Evolutionary conservation across 2,888 invertebrate species (phyloP).

Genomic region (Drosophila subquinaria): DNA sequence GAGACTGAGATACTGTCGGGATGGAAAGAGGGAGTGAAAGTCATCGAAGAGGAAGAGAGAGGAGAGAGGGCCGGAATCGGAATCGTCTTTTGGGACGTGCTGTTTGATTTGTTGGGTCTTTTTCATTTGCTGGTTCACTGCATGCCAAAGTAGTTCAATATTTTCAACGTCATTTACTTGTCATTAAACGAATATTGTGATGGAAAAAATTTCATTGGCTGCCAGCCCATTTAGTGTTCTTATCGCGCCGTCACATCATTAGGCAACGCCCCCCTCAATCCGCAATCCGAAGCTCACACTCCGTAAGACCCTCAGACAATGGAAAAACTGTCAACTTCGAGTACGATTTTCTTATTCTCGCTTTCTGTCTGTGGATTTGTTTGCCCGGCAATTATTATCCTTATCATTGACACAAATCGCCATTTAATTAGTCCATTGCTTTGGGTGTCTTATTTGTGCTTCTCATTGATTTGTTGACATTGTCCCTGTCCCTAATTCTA

Average conservation of each 20-base stretch:
- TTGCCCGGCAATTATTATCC: constrained; percentile 78
- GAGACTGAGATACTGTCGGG: neutral
- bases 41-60: no score
- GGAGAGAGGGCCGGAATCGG: neutral
- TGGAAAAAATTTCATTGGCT: constrained; percentile 29
- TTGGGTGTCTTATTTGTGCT: constrained; percentile 61
- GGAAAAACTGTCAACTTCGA: constrained; percentile 38
- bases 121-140: constrained; percentile 70
- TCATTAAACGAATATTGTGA: constrained; percentile 55
- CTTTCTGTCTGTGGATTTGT: constrained; percentile 58
- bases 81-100: constrained; percentile 27
- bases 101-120: constrained; percentile 56
- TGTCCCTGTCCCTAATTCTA: constrained; percentile 33
- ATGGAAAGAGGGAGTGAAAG: neutral
- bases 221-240: constrained; percentile 63
- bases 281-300: neutral
- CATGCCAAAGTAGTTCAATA: constrained; percentile 68
- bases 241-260: constrained; percentile 69
- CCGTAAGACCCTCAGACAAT: constrained; percentile 15
- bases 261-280: constrained; percentile 47
- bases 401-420: constrained; percentile 82
- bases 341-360: constrained; percentile 24
- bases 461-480: constrained; percentile 80
- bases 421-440: constrained; percentile 81
- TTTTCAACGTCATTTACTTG: constrained; percentile 74